Percentiles rank a stretch among this genome's conserved stretches.
These are phyloP conservation scores for Lasioglossum morio DNA, from an alignment of 2,888 invertebrate genomes.

Conservation along the genomic window DNA sequence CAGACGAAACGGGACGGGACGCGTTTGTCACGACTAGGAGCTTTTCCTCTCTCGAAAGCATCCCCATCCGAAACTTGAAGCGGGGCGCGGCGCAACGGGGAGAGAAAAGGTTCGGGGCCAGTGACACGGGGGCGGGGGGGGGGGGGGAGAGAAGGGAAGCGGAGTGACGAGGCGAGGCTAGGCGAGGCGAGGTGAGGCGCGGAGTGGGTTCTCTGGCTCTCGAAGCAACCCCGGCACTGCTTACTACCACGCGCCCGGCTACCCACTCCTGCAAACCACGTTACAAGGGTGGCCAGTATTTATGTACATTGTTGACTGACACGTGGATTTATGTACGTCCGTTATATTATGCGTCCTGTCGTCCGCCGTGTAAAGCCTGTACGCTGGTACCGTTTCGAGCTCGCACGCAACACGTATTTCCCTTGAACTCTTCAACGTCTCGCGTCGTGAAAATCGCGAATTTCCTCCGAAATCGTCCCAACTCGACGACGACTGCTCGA, in stretches of 20 bases:
- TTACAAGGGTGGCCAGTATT: slow-evolving; percentile 83
- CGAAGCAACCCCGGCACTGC: slow-evolving; percentile 44
- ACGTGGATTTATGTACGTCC: slow-evolving; percentile 84
- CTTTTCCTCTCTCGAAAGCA: slow-evolving; percentile 68
- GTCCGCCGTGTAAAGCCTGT: slow-evolving; percentile 80
- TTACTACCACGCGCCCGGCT: slow-evolving; percentile 57
- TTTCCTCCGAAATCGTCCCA: slow-evolving; percentile 27
- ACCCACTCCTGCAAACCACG: slow-evolving; percentile 74
- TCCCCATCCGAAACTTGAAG: slow-evolving; percentile 22
- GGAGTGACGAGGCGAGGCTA: slow-evolving; percentile 2
- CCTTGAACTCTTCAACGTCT: slow-evolving; percentile 74
- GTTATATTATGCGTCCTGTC: slow-evolving; percentile 84
- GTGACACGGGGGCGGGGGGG: too few species aligned
- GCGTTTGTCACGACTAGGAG: slow-evolving; percentile 56
- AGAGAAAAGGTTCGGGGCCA: not conserved
- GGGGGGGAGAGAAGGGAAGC: not conserved
- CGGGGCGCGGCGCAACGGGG: not conserved
- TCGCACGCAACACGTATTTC: slow-evolving; percentile 82
- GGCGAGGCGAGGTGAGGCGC: not conserved
- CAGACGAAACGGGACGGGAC: not conserved
- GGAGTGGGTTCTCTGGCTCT: slow-evolving; percentile 43
- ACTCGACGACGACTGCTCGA: not conserved
- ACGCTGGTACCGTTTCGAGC: slow-evolving; percentile 81
- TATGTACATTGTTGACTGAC: slow-evolving; percentile 85
- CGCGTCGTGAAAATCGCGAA: slow-evolving; percentile 58